Percentiles rank a stretch among this genome's conserved stretches.
These are phyloP conservation scores for Trachymyrmex cornetzi DNA, from an alignment of 1,140 invertebrate genomes.

Conservation along the genomic window DNA sequence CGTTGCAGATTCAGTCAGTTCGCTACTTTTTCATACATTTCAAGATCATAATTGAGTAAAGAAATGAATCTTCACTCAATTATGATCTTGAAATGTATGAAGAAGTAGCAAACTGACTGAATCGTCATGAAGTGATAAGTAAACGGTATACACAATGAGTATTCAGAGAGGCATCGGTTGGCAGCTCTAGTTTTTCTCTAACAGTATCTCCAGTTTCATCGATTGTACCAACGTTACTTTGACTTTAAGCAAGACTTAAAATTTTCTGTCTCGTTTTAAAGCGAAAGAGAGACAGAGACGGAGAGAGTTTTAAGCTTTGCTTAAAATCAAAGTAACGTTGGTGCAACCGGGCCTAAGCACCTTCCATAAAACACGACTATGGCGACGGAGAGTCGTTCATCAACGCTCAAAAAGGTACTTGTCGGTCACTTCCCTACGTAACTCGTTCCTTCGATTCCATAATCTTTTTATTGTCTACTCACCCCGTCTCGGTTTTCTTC, in stretches of 20 bases:
- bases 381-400: constrained; percentile 22
- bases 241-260: too few species aligned
- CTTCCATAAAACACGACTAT: constrained; percentile 62
- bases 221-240: too few species aligned
- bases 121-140: background rate
- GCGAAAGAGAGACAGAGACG: too few species aligned
- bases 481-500: background rate
- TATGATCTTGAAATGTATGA: background rate
- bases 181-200: background rate
- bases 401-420: constrained; percentile 34
- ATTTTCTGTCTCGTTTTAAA: too few species aligned
- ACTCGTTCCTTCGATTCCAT: constrained; percentile 36
- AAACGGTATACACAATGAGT: background rate
- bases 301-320: too few species aligned
- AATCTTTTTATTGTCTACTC: constrained; percentile 33
- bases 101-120: background rate
- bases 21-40: too few species aligned
- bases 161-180: background rate
- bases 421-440: background rate
- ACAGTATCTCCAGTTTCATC: constrained; percentile 8
- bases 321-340: too few species aligned
- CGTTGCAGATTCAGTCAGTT: background rate
- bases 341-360: constrained; percentile 35
- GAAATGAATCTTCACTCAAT: background rate
- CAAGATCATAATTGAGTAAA: too few species aligned